These are phyloP conservation scores for Scaptomyza parva DNA, from an alignment of 2,888 invertebrate species.

Conservation along the genomic window DNA sequence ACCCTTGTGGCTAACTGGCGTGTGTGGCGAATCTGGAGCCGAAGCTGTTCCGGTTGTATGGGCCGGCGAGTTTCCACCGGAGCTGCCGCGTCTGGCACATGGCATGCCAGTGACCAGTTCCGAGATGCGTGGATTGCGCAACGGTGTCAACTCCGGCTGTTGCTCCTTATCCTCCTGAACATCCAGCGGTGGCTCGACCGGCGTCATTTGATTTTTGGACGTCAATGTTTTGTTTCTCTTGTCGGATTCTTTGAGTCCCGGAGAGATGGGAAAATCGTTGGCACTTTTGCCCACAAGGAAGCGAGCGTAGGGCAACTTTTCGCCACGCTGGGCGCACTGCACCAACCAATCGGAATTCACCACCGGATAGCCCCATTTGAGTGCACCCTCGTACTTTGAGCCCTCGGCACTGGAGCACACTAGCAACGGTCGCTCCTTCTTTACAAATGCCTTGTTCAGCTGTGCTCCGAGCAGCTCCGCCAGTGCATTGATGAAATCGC, in stretches of 20 bases:
- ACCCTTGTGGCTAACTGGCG: slow-evolving; percentile 73
- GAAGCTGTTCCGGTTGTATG: not conserved
- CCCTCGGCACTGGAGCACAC: slow-evolving; percentile 90
- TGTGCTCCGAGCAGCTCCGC: slow-evolving; percentile 90
- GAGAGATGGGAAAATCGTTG: slow-evolving; percentile 77
- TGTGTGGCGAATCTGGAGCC: slow-evolving; percentile 78
- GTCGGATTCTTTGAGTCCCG: slow-evolving; percentile 45
- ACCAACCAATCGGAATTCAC: slow-evolving; percentile 92
- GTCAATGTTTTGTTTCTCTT: slow-evolving; percentile 20
- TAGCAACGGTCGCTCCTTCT: slow-evolving; percentile 92
- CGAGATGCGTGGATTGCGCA: slow-evolving; percentile 82
- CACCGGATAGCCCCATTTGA: slow-evolving; percentile 94
- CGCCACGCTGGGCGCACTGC: slow-evolving; percentile 87
- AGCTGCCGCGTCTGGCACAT: slow-evolving; percentile 39
- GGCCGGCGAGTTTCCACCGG: slow-evolving; percentile 10
- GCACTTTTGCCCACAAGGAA: slow-evolving; percentile 87
- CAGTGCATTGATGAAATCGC: slow-evolving; percentile 90
- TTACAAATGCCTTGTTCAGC: slow-evolving; percentile 89
- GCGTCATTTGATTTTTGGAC: not conserved
- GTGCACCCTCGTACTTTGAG: slow-evolving; percentile 92
- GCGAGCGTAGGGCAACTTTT: slow-evolving; percentile 86
- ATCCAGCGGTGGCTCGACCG: not conserved
- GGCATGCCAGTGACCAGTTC: slow-evolving; percentile 72
- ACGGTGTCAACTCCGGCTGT: slow-evolving; percentile 71
- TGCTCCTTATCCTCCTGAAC: slow-evolving; percentile 41